Evolutionary conservation across 2,113 vertebrate genomes (phyloP), one percentile per base, ranked within the genome.

Genomic region (Trachemys scripta): DNA sequence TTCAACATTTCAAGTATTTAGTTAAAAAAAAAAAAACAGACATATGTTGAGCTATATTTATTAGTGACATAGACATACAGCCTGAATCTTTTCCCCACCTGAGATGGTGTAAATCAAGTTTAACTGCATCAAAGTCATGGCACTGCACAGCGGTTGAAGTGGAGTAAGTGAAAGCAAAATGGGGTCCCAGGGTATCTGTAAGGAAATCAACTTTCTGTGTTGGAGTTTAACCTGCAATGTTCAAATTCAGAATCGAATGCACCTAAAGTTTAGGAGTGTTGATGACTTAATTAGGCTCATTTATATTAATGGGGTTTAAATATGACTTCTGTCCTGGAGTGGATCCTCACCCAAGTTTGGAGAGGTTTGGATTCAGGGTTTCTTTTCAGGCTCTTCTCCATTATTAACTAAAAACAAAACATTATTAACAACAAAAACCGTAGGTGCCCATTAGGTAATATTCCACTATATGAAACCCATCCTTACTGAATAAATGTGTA

Each of bases 141-240:
- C 1, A 1, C 5, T 20, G 29, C 38, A 27, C 38, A 42, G 19
- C 3, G 2, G 3, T 31, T 50, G 22, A 1, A 89, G 35, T 76
- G 38, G 17, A 0, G 4, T 13, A 16, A 22, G 75, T 47, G 13
- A 27, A 14, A 45, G 24, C 5, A 27, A 29, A 0, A 29, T 45
- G 4, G 2, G 24, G 1, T 35, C 85, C 57, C 7, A 10, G 72
- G 38, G 0, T 49, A 85, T 83, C 54, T 75, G 85, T 42, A 25
- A 47, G 13, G 19, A 78, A 78, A 27, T 27, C 38, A 78, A 47
- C 42, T 78, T 78, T 24, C 72, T 76, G 2, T 27, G 22, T 29
- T 78, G 75, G 25, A 27, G 24, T 45, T 42, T 47, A 42, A 27
- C 42, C 25, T 78, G 4, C 42, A 78, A 29, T 25, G 45, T 14